phyloP scores from a whole-genome alignment of 2,113 vertebrate genomes.

The Odontesthes bonariensis region DNA sequence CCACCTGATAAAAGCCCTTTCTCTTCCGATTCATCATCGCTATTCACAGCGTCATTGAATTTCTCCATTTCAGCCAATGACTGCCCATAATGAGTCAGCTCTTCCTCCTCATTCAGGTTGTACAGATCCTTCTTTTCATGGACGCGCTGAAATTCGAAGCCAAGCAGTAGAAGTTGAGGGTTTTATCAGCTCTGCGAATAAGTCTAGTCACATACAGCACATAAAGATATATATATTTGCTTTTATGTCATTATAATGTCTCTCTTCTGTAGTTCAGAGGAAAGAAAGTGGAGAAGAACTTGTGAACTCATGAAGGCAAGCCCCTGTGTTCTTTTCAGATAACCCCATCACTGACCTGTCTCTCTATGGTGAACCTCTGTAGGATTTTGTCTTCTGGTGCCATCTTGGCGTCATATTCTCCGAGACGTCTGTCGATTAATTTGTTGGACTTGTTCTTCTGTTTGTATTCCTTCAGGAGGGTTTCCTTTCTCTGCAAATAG shows the following conservation, averaged over 20 bases:
- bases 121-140: conserved; percentile 90
- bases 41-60: conserved; percentile 87
- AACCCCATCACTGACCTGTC: conserved; percentile 85
- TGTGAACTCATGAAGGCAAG: too few relatives aligned
- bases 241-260: background rate
- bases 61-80: conserved; percentile 96
- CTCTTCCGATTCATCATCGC: conserved; percentile 92
- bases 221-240: background rate
- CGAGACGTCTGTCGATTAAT: conserved; percentile 91
- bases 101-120: conserved; percentile 96
- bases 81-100: conserved; percentile 95
- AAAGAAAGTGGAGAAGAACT: too few relatives aligned
- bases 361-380: conserved; percentile 92
- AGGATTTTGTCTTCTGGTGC: conserved; percentile 95
- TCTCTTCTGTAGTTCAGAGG: background rate
- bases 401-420: conserved; percentile 89
- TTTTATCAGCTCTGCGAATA: background rate
- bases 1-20: conserved; percentile 90
- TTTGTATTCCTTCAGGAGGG: conserved; percentile 93
- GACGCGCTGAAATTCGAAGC: conserved; percentile 79
- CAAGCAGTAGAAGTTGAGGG: background rate
- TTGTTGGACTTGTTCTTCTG: conserved; percentile 88
- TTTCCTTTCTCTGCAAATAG: conserved; percentile 88
- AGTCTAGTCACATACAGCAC: background rate
- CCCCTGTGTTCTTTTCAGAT: background rate